Percentiles rank a stretch among this genome's conserved stretches.
These are phyloP conservation scores for Andrena trimmerana DNA, from an alignment of 2,888 invertebrate genomes.

Conservation along the genomic window DNA sequence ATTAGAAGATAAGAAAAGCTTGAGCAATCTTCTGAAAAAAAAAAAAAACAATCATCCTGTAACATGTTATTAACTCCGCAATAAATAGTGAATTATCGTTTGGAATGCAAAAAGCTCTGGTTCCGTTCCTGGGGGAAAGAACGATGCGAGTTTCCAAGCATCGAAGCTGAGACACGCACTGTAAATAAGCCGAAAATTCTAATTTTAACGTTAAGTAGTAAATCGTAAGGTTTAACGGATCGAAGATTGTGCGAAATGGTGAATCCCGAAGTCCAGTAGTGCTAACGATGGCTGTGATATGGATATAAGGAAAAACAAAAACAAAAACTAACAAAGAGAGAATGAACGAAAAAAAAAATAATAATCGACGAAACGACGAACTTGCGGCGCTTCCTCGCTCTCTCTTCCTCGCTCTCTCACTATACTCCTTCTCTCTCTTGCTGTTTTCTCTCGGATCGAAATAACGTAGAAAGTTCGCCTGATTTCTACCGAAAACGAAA, in stretches of 20 bases:
- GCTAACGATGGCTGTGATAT: conserved; percentile 82
- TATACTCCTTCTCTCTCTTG: neutral
- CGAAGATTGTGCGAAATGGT: conserved; percentile 69
- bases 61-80: neutral
- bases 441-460: neutral
- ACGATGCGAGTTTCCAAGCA: conserved; percentile 36
- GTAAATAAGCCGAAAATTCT: conserved; percentile 66
- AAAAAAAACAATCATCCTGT: neutral
- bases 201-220: conserved; percentile 71
- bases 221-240: conserved; percentile 69
- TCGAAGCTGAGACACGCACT: conserved; percentile 41
- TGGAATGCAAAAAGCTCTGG: neutral
- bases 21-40: neutral
- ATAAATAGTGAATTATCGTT: neutral
- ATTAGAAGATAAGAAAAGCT: neutral
- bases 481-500: neutral
- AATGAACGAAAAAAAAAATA: conserved; percentile 38
- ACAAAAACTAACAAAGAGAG: conserved; percentile 48
- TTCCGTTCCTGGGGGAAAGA: conserved; percentile 3
- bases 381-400: conserved; percentile 43
- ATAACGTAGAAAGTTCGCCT: neutral
- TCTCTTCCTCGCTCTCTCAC: conserved; percentile 52
- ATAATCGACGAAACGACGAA: conserved; percentile 22
- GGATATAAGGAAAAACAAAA: conserved; percentile 70
- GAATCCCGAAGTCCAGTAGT: conserved; percentile 75